Base-by-base conservation (phyloP, 2,888 invertebrate species). In the Stomorhina lunata region DNA sequence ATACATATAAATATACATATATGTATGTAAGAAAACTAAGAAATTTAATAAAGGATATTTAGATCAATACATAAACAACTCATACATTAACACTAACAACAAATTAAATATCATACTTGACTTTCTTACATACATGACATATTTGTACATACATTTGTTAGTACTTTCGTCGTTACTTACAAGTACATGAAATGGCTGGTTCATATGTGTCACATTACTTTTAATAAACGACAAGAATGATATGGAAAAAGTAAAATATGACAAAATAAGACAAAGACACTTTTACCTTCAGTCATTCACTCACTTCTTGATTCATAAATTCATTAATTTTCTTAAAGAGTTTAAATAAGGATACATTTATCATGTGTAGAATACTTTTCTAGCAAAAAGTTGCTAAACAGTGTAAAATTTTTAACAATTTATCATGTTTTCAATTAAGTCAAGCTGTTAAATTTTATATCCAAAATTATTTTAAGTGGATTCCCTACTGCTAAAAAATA, bases 1-100 rank as follows among this genome's bases (percentile, higher is more conserved):
- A n/a, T n/a, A n/a, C n/a, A n/a, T n/a, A n/a, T n/a, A n/a, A n/a
- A n/a, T n/a, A n/a, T n/a, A n/a, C n/a, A n/a, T n/a, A n/a, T n/a
- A n/a, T n/a, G n/a, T n/a, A n/a, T n/a, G n/a, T n/a, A 63, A 63
- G 15, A 55, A 12, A 45, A n/a, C 17, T 50, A 37, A 75, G 53
- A 79, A 57, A 80, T 76, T 72, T 76, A 83, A 80, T 80, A 72
- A 78, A 72, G 27, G 29, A 25, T 50, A 50, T 77, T 71, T 65
- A 63, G 63, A 78, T 69, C 69, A 63, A 72, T 66, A 72, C 17
- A 77, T 32, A 32, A 53, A 32, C 40, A 65, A 10, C 17, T n/a
- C 20, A 9, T 15, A 45, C 27, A n/a, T 37, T 50, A 20, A 45
- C 17, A 15, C 25, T 55, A 25, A 15, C 34, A 4, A n/a, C n/a